Evolutionary conservation across 2,797 vertebrate genomes (phyloP), one percentile per base, ranked within the genome.

Genomic region (Halcyon badia): DNA sequence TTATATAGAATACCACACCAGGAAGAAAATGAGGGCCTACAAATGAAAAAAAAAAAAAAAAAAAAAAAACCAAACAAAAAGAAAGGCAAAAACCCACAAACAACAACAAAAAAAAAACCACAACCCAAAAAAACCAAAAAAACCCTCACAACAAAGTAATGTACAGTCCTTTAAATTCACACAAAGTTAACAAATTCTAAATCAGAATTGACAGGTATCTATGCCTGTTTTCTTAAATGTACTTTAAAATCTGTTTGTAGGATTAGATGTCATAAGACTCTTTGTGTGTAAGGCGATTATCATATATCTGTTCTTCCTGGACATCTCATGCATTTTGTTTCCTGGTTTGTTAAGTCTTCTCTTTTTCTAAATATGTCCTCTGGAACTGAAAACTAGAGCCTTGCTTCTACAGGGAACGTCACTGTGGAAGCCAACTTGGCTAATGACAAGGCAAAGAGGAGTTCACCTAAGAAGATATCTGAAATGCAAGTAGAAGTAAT

Each of bases 271-370:
- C 11, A 2, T 33, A 64, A 33, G 33, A 69, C 20, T 37, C 9
- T 42, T 42, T 42, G 8, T 31, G 15, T 1, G 1, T 37, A 70
- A 83, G 30, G 20, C 0, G 1, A 80, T 26, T 11, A 46, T 42
- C 22, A 68, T 3, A 51, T 28, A 49, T 14, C 46, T 56, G 20
- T 19, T 68, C 75, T 48, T 39, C 28, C 24, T 26, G 24, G 60
- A 56, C 16, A 28, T 48, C 19, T 71, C 44, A 37, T 5, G 17
- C 25, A 69, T 69, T 83, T 75, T 0, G 1, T 41, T 60, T 33
- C 5, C 22, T 78, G 11, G 8, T 42, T 80, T 65, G 41, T 33
- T 57, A 66, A 66, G 15, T 22, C 24, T 66, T 51, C 26, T 46
- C 15, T 62, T 78, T 35, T 61, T 11, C 20, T 61, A 35, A 42